Percentiles rank a stretch among this genome's conserved stretches.
Conservation (phyloP, 2,113 vertebrate genomes). For the Aegithalos caudatus region DNA sequence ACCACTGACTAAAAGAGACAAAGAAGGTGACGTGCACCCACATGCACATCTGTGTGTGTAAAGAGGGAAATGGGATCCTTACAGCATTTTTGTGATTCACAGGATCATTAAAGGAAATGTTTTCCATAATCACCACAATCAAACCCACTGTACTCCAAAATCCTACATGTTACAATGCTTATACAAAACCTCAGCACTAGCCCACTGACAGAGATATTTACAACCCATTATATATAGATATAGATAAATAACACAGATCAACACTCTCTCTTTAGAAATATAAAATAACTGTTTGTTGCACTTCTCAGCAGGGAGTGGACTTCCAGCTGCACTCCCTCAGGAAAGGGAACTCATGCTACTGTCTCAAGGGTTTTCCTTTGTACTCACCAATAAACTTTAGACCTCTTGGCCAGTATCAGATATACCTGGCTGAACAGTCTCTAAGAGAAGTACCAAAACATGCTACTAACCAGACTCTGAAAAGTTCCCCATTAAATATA, state of each 20-base stretch:
- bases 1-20: neutral
- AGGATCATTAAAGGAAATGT: neutral
- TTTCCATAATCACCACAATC: neutral
- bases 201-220: neutral
- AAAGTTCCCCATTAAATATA: neutral
- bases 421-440: neutral
- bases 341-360: neutral
- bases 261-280: neutral
- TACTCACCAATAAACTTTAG: neutral
- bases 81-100: neutral
- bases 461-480: neutral
- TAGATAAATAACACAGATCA: neutral
- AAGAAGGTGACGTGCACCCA: rapidly evolving
- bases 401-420: neutral
- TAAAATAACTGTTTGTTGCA: neutral
- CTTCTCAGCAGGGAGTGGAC: neutral
- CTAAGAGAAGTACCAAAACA: neutral
- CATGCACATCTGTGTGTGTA: neutral
- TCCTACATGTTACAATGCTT: neutral
- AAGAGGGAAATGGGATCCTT: neutral
- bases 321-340: neutral
- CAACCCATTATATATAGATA: neutral
- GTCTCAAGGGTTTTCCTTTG: neutral
- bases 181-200: neutral
- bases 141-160: neutral